Evolutionary conservation across 2,113 vertebrate genomes (phyloP).

Genomic region (Isurus oxyrinchus): DNA sequence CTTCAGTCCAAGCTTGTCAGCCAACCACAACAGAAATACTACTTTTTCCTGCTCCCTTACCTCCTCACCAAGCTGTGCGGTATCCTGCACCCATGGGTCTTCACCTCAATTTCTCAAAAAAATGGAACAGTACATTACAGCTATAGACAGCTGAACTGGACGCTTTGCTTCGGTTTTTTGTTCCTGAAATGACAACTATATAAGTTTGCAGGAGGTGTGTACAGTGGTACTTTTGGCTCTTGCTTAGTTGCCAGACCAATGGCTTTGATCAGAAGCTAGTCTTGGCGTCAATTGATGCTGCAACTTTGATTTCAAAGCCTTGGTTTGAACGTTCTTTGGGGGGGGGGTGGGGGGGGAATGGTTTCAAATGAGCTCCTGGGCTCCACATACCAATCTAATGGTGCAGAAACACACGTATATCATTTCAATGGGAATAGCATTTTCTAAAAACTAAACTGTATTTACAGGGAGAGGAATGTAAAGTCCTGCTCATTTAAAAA

Average conservation of each 20-base stretch:
- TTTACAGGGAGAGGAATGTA: too few species aligned
- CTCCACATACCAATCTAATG: too few species aligned
- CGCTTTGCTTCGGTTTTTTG: background rate
- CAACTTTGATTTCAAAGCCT: background rate
- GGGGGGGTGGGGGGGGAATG: too few species aligned
- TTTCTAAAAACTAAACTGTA: background rate
- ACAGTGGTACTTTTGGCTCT: background rate
- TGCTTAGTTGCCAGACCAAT: background rate
- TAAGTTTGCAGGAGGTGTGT: background rate
- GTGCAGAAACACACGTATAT: background rate
- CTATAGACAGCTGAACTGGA: background rate
- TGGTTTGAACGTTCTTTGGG: background rate
- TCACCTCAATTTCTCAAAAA: background rate
- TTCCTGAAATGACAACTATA: background rate
- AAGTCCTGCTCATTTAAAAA: background rate
- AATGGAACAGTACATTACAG: background rate
- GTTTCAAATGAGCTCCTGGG: too few species aligned
- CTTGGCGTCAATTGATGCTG: background rate
- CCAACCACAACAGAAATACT: background rate
- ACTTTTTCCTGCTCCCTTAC: background rate
- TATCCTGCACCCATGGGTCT: background rate
- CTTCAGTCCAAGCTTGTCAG: background rate
- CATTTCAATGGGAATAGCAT: background rate
- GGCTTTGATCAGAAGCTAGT: background rate
- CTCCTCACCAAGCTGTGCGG: background rate